phyloP scores from a whole-genome alignment of 2,888 invertebrate species.

The Ctenicera cuprea region DNA sequence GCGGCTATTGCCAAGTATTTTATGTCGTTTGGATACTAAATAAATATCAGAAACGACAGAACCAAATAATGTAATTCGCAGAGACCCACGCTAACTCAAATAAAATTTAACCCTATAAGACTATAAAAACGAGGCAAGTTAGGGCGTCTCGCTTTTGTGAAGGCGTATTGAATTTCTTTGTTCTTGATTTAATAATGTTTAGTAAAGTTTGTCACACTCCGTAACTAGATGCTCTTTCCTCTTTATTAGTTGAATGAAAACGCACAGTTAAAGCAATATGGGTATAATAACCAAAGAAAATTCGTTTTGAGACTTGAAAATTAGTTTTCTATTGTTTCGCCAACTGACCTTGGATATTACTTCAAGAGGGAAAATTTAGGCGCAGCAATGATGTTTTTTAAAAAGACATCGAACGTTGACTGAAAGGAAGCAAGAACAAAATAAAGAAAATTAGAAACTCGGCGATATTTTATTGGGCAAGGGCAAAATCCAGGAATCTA shows the following conservation, averaged over 20 bases:
- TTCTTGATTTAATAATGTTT: slow-evolving; percentile 31
- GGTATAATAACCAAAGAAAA: neutral
- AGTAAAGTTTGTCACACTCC: slow-evolving; percentile 10
- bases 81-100: slow-evolving; percentile 11
- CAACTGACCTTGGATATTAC: neutral
- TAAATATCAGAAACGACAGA: slow-evolving; percentile 30
- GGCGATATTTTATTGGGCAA: neutral
- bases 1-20: slow-evolving; percentile 13
- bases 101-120: slow-evolving; percentile 24
- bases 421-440: neutral
- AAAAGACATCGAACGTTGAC: neutral
- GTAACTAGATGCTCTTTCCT: slow-evolving; percentile 4
- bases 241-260: slow-evolving; percentile 10
- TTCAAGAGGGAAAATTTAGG: neutral
- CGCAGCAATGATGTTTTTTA: neutral
- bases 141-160: neutral
- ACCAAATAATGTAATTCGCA: slow-evolving; percentile 22
- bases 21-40: slow-evolving; percentile 8
- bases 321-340: neutral
- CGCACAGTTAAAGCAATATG: neutral
- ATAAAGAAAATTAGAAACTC: slow-evolving; percentile 1
- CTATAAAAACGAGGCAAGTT: slow-evolving; percentile 13
- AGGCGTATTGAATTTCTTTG: slow-evolving; percentile 19
- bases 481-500: neutral
- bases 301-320: neutral